Base-by-base conservation (phyloP, 1,140 invertebrate genomes). In the Papilio helenus region DNA sequence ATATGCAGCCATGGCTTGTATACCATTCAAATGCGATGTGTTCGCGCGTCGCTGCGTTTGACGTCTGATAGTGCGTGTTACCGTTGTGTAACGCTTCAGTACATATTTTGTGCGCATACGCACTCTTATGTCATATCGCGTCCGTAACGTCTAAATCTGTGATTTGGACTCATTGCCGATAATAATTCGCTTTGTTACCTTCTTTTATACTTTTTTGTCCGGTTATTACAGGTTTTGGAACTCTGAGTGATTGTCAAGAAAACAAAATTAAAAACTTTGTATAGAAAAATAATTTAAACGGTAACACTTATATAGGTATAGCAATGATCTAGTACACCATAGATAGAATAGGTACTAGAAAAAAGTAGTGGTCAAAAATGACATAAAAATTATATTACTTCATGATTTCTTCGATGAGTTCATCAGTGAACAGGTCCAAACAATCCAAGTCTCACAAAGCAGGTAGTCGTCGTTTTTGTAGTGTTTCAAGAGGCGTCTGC, bases 41-140 rank as follows among this genome's bases (percentile, higher is more conserved):
- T 20, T 58, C 42, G 72, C 55, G 76, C 34, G 76, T 55, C 29
- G 74, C 34, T 77, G 29, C 58, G 10, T 14, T 14, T 34, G 49
- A 23, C 29, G 74, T 7, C 26, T 18, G 61, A 76, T 58, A 61
- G 74, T 58, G 74, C 74, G 44, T 76, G 51, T 39, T 29, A 34
- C 55, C 55, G 42, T 77, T 77, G 76, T 44, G 29, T 77, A 77
- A 77, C 39, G 29, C 76, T 29, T 20, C 39, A 34, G 55, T 65
- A 77, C 55, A 58, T 16, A 77, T 61, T 61, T 20, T n/a, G 26
- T 39, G 44, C 72, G 44, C 76, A 23, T 77, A 77, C 76, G 55
- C 76, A 77, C 76, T 44, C 34, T 77, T 77, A 77, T 65, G 23
- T 61, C 76, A 77, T 44, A 77, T 61, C 55, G n/a, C 44, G 44